These are phyloP conservation scores for Toxostoma redivivum DNA, from an alignment of 2,113 vertebrate species.

Conservation along the genomic window DNA sequence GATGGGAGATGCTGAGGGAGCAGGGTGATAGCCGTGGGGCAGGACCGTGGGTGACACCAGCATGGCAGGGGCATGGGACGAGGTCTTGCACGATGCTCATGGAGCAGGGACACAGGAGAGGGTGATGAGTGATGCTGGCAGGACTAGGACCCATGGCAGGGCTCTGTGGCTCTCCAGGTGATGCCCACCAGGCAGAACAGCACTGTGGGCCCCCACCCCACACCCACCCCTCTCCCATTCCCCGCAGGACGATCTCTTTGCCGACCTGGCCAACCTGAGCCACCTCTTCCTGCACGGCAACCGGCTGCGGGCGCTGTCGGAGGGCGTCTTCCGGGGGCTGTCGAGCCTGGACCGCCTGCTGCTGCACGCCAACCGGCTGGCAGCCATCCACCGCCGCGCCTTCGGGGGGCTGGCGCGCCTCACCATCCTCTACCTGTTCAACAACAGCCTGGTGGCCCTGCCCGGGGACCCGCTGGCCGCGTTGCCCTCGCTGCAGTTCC, in stretches of 20 bases:
- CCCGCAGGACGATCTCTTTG: conserved; percentile 86
- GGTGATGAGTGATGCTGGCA: accelerated
- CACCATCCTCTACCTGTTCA: conserved; percentile 96
- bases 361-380: conserved; percentile 90
- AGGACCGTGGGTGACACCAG: not conserved
- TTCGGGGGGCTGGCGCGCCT: conserved; percentile 89
- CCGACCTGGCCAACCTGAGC: conserved; percentile 92
- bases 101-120: too few species aligned
- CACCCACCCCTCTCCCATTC: not conserved
- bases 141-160: accelerated
- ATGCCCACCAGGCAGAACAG: accelerated
- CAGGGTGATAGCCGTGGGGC: not conserved
- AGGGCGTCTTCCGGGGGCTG: conserved; percentile 90
- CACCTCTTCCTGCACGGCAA: conserved; percentile 96
- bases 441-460: conserved; percentile 90
- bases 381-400: conserved; percentile 83
- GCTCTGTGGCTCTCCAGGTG: accelerated
- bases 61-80: accelerated
- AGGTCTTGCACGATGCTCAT: accelerated
- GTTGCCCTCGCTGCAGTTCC: conserved; percentile 88
- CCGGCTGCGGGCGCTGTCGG: conserved; percentile 86
- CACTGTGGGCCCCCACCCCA: not conserved
- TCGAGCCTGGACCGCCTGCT: conserved; percentile 91
- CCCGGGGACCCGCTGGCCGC: conserved; percentile 86
- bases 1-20: not conserved